These are phyloP conservation scores for Jacana jacana DNA, from an alignment of 2,113 vertebrate species.

Conservation along the genomic window DNA sequence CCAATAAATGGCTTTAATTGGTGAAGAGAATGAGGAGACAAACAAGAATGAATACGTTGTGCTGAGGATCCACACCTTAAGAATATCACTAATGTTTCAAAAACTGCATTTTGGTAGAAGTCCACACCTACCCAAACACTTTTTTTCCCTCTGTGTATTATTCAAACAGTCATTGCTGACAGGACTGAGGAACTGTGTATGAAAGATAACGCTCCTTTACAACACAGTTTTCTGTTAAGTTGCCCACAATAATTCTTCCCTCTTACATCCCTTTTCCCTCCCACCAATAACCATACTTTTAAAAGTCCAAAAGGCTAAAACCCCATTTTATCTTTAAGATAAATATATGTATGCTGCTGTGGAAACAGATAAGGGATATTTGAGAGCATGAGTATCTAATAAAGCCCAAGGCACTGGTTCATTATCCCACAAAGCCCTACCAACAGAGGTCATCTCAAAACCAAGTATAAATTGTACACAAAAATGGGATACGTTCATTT, in stretches of 20 bases:
- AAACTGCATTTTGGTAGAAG: not conserved
- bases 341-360: not conserved
- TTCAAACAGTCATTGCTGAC: not conserved
- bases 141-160: not conserved
- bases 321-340: not conserved
- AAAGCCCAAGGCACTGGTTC: not conserved
- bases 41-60: slow-evolving; percentile 25
- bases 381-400: not conserved
- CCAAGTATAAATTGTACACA: not conserved
- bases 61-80: not conserved
- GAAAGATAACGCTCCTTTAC: not conserved
- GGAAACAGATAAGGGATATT: not conserved
- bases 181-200: not conserved
- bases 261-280: not conserved
- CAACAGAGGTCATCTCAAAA: not conserved
- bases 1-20: slow-evolving; percentile 68
- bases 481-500: not conserved
- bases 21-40: slow-evolving; percentile 48
- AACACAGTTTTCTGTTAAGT: not conserved
- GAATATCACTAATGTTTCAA: not conserved
- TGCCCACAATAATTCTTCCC: not conserved
- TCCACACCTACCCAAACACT: not conserved
- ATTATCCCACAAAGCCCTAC: not conserved
- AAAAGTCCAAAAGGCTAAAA: not conserved
- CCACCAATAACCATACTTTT: not conserved